These are phyloP conservation scores for Epinephelus awoara DNA, from an alignment of 2,797 vertebrate genomes.

Conservation along the genomic window DNA sequence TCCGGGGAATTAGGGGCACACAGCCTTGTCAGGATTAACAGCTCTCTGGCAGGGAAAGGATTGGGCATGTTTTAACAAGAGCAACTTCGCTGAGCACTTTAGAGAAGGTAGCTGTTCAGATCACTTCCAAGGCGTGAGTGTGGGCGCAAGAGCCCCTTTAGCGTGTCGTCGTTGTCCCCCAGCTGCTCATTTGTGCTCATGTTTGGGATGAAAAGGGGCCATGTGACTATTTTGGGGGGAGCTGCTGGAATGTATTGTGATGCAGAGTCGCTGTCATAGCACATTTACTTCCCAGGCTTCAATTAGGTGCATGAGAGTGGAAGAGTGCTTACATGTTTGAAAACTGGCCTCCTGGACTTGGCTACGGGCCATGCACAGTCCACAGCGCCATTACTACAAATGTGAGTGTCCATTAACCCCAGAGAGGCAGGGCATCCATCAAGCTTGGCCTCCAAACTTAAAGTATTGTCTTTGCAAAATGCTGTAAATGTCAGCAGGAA, in stretches of 20 bases:
- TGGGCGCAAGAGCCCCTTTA: constrained; percentile 16
- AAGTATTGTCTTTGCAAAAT: constrained; percentile 57
- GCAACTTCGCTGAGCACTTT: constrained; percentile 49
- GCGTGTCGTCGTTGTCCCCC: background rate
- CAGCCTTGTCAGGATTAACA: constrained; percentile 65
- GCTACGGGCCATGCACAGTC: constrained; percentile 48
- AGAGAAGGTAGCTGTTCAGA: constrained; percentile 47
- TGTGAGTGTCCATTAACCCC: constrained; percentile 61
- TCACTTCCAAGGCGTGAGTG: constrained; percentile 51
- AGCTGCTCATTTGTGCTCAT: constrained; percentile 13
- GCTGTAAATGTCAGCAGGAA: constrained; percentile 67
- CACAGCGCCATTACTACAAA: constrained; percentile 35
- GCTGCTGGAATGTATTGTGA: constrained; percentile 73
- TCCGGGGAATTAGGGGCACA: constrained; percentile 57
- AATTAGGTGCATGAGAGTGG: constrained; percentile 59
- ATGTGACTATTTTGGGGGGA: constrained; percentile 59
- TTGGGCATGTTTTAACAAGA: constrained; percentile 74
- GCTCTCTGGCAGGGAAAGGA: constrained; percentile 60
- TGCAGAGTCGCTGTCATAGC: constrained; percentile 71
- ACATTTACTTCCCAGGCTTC: constrained; percentile 67
- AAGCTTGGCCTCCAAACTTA: constrained; percentile 14
- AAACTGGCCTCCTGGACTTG: constrained; percentile 55
- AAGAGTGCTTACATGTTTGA: constrained; percentile 62
- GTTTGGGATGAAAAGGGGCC: constrained; percentile 50
- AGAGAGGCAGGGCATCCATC: constrained; percentile 62